Base-by-base conservation (phyloP, 2,888 invertebrate genomes). In the Cetonia aurata region DNA sequence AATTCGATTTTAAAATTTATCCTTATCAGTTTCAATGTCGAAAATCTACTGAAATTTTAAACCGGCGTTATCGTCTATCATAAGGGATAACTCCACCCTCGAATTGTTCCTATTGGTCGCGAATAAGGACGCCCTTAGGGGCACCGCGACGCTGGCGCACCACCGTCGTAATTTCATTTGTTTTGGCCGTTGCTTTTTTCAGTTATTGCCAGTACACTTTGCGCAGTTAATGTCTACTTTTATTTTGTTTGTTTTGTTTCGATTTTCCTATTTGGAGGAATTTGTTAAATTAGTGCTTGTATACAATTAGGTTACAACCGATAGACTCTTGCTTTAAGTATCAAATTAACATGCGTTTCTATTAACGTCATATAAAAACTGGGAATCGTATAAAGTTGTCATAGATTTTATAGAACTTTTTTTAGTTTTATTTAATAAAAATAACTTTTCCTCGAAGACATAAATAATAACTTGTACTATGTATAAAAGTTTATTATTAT, bases 91-190 rank as follows among this genome's bases (percentile, higher is more conserved):
- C 82, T 82, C 83, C 84, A 81, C 84, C 84, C 80, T 75, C 75
- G 73, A 75, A 75, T 77, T 77, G 77, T 79, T 77, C 75, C 76
- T 76, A 83, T 83, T 83, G 84, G 83, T 78, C 73, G 76, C 73
- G 69, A 69, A 66, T 65, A 74, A 72, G 75, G 80, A 80, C 80
- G 81, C 80, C 80, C 80, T 76, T 76, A 79, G 82, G 67, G 82
- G 81, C 82, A 82, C 80, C 81, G 79, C 76, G 82, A 81, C 81
- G 83, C 81, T 79, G 76, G 80, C 83, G 84, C 83, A 80, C 52
- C 56, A 79, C 50, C 53, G 62, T 55, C 46, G 68, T 69, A 71
- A 71, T 69, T 68, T 60, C 68, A 56, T 62, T 71, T 71, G 69
- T 55, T 70, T 68, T 56, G 56, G 62, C 19, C 50, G 62, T 50